These are phyloP conservation scores for Drosophila bipectinata DNA, from an alignment of 1,140 invertebrate genomes.

Conservation along the genomic window DNA sequence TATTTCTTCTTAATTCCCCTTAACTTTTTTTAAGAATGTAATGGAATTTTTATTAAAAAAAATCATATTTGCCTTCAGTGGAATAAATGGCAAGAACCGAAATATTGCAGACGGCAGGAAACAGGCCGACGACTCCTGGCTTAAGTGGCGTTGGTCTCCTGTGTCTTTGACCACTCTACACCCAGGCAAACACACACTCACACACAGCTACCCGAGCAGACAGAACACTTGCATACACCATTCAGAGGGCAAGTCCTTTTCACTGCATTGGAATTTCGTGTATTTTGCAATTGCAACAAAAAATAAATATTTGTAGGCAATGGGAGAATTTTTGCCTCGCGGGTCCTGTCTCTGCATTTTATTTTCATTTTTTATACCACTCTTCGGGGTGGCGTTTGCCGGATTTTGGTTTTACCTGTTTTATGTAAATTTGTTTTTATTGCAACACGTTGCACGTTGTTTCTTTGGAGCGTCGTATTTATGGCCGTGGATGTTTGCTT, in stretches of 20 bases:
- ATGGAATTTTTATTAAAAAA: not conserved
- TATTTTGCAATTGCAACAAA: conserved; percentile 50
- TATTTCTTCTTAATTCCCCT: not conserved
- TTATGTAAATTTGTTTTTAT: conserved; percentile 79
- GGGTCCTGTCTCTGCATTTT: conserved; percentile 16
- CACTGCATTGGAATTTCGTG: conserved; percentile 71
- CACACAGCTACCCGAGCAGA: too few species aligned
- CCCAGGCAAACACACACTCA: conserved; percentile 19
- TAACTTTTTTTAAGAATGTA: too few species aligned
- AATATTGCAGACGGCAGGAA: conserved; percentile 40
- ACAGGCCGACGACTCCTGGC: conserved; percentile 40
- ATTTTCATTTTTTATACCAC: conserved; percentile 18
- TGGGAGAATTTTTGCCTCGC: conserved; percentile 20
- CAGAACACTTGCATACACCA: conserved; percentile 16
- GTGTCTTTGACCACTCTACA: conserved; percentile 52
- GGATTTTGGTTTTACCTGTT: conserved; percentile 59
- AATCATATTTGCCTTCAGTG: conserved; percentile 4
- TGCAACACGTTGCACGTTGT: conserved; percentile 77
- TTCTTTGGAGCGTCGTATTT: conserved; percentile 48
- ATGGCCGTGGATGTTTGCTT: conserved; percentile 41
- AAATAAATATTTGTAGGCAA: conserved; percentile 49
- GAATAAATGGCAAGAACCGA: conserved; percentile 21
- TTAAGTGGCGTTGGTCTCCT: conserved; percentile 56
- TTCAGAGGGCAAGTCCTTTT: conserved; percentile 38
- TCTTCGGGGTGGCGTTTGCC: conserved; percentile 10